Evolutionary conservation across 2,888 invertebrate genomes (phyloP), one percentile per base, ranked within the genome.

Genomic region (Amiota mariae): DNA sequence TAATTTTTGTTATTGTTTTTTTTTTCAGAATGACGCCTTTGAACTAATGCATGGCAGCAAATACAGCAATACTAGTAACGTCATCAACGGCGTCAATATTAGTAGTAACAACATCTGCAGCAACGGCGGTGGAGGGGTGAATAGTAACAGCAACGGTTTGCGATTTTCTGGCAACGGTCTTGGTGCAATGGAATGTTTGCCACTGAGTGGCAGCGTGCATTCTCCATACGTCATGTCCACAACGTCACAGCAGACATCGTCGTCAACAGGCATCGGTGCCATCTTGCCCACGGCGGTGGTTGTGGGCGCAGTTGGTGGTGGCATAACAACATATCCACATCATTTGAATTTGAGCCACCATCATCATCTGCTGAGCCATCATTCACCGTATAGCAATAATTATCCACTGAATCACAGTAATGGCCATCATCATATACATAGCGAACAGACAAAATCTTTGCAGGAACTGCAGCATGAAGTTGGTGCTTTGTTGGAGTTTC

Each of bases 391-490:
- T 36, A 85, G 84, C 79, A 87, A 86, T 54, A 86, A 84, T 74
- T 88, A 88, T 76, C 88, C 78, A 56, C 72, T 82, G 72, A 81
- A 82, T 76, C 80, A 85, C 73, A 84, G 85, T 87, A 94, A 94
- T 79, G 94, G 95, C 90, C 95, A 95, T 90, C 93, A 95, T 91
- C 82, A 86, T 76, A 85, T 88, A 73, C 89, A 96, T 91, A 95
- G 93, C 91, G 96, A 96, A 91, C 96, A 96, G 92, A 95, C 96
- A 89, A 96, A 96, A 91, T 96, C 96, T 82, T 92, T 96, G 90
- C 96, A 96, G 92, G 96, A 96, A 92, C 93, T 96, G 90, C 96
- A 96, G 93, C 95, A 96, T 94, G 96, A 96, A 92, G 96, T 96
- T 91, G 96, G 96, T 81, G 96, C 96, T 85, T 91, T 96, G 86